Conservation (phyloP, 2,888 invertebrate genomes). For the Globia sparganii region DNA sequence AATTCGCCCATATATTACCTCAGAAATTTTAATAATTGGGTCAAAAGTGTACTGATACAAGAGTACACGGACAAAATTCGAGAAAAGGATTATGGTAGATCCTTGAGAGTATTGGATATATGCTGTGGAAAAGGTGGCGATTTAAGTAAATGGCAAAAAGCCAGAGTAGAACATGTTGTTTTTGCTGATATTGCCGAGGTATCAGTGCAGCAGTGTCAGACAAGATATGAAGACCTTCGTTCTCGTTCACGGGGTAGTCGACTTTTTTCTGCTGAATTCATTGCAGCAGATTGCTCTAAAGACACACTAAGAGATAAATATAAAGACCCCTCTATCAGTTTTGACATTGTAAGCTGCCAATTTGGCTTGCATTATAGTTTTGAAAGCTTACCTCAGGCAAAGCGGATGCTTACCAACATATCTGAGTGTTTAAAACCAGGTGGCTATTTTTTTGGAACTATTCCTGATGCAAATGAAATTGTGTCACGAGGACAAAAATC, state of each 20-base stretch:
- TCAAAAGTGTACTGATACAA: constrained; percentile 98
- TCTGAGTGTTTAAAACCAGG: constrained; percentile 96
- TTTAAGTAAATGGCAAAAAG: constrained; percentile 98
- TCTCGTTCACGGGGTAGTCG: constrained; percentile 80
- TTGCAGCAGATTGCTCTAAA: constrained; percentile 97
- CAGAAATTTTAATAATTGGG: constrained; percentile 99
- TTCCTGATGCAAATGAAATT: constrained; percentile 98
- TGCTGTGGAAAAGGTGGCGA: constrained; percentile 99
- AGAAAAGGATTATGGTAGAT: constrained; percentile 92
- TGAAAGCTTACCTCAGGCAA: constrained; percentile 96
- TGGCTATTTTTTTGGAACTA: constrained; percentile 99
- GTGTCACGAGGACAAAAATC: constrained; percentile 93
- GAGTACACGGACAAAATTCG: constrained; percentile 93
- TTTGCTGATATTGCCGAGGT: constrained; percentile 98
- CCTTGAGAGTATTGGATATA: constrained; percentile 96
- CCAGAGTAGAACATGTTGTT: constrained; percentile 94
- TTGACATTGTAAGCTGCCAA: constrained; percentile 98
- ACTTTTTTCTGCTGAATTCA: constrained; percentile 96
- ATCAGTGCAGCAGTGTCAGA: constrained; percentile 97
- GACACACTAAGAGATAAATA: constrained; percentile 94
- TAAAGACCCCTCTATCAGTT: constrained; percentile 93
- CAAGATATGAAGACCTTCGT: constrained; percentile 94
- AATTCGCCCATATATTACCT: constrained; percentile 97
- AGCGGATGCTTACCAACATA: constrained; percentile 97
- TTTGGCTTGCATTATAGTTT: constrained; percentile 99